Evolutionary conservation across 2,888 invertebrate species (phyloP).

Genomic region (Balanococcus diminutus): DNA sequence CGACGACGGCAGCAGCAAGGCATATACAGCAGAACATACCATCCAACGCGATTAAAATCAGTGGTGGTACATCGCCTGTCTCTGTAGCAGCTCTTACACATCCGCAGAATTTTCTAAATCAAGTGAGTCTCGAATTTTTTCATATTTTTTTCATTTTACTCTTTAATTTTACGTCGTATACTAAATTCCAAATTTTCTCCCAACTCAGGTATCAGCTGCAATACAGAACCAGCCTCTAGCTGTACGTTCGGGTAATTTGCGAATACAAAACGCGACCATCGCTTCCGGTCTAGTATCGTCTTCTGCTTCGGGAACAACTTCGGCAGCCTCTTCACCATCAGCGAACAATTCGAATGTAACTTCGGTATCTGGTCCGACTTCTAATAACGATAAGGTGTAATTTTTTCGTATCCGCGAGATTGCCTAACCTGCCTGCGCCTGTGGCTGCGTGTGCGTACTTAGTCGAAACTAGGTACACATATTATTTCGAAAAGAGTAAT

Average conservation of each 20-base stretch:
- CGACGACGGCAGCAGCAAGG: background rate
- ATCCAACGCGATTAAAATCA: constrained; percentile 49
- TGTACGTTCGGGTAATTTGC: constrained; percentile 35
- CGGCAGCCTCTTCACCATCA: background rate
- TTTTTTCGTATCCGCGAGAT: too few species aligned
- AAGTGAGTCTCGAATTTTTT: constrained; percentile 7
- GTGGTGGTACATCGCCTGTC: constrained; percentile 43
- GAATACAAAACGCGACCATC: constrained; percentile 39
- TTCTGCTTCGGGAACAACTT: background rate
- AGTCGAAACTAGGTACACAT: too few species aligned
- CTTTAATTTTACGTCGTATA: background rate
- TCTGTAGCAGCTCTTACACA: constrained; percentile 29
- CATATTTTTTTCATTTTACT: background rate
- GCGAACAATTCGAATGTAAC: background rate
- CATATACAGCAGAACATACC: constrained; percentile 42
- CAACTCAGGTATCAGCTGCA: constrained; percentile 44
- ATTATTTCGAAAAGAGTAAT: background rate
- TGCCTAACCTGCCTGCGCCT: too few species aligned
- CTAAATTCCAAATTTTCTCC: background rate
- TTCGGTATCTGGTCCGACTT: background rate
- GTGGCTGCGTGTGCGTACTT: too few species aligned
- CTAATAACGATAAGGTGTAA: background rate
- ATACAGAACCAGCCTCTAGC: constrained; percentile 37
- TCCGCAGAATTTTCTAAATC: constrained; percentile 47
- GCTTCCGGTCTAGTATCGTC: constrained; percentile 19